These are phyloP conservation scores for Odontothrips loti DNA, from an alignment of 2,888 invertebrate genomes.

Conservation along the genomic window DNA sequence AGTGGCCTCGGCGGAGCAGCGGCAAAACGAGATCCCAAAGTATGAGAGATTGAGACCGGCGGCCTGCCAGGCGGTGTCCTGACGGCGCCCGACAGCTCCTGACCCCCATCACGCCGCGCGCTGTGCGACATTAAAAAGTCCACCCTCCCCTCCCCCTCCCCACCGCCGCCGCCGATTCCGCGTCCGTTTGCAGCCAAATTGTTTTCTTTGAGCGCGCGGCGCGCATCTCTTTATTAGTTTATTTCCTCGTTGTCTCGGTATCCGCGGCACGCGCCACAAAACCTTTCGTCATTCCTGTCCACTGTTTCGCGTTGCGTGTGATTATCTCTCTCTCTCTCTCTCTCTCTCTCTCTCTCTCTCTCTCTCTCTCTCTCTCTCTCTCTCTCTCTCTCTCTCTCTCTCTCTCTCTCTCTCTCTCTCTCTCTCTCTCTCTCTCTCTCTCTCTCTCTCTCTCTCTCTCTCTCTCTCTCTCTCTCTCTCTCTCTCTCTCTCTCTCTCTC, in stretches of 20 bases:
- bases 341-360: too few relatives aligned
- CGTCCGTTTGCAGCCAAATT: background rate
- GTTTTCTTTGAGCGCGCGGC: conserved; percentile 18
- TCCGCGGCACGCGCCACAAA: conserved; percentile 6
- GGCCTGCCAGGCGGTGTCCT: background rate
- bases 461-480: too few relatives aligned
- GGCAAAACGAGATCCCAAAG: background rate
- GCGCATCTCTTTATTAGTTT: conserved; percentile 23
- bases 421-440: too few relatives aligned
- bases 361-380: too few relatives aligned
- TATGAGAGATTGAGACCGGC: background rate
- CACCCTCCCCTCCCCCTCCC: background rate
- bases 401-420: too few relatives aligned
- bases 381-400: too few relatives aligned
- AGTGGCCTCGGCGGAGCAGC: too few relatives aligned
- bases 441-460: too few relatives aligned
- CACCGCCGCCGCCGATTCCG: background rate
- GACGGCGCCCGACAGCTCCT: background rate
- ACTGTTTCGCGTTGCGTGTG: background rate
- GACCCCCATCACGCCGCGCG: background rate
- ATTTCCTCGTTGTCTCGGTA: conserved; percentile 17
- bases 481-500: too few relatives aligned
- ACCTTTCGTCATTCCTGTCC: background rate
- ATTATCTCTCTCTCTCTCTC: too few relatives aligned
- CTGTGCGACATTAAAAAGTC: conserved; percentile 6